A percentile compares a stretch with the other conserved stretches of the same genome.
Evolutionary conservation across 1,140 invertebrate genomes (phyloP).

Genomic region (Ooceraea biroi): DNA sequence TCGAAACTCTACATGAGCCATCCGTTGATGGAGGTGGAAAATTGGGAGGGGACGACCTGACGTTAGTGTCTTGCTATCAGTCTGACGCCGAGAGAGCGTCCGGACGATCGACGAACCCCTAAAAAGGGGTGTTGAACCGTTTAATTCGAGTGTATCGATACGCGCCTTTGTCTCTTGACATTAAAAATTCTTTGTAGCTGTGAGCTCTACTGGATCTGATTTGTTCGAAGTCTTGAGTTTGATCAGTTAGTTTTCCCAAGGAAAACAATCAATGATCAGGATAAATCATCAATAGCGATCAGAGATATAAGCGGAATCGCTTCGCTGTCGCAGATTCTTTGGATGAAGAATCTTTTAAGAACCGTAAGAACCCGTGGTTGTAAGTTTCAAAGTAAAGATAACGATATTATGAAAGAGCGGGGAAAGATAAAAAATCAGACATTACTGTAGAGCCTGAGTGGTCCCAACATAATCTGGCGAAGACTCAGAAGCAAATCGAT

Average conservation of each 20-base stretch:
- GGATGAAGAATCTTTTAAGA: background rate
- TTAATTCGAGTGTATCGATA: slow-evolving; percentile 19
- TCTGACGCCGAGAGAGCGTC: slow-evolving; percentile 74
- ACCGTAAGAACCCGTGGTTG: background rate
- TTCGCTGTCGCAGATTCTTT: background rate
- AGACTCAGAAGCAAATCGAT: background rate
- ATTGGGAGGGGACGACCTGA: slow-evolving; percentile 70
- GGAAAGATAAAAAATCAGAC: background rate
- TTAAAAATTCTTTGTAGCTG: background rate
- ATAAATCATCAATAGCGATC: background rate
- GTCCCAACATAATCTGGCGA: background rate
- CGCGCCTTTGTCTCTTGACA: background rate
- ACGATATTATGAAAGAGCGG: background rate
- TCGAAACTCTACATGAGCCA: slow-evolving; percentile 62
- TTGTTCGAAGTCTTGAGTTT: background rate
- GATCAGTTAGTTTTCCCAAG: background rate
- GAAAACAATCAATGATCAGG: background rate
- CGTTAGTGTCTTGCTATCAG: slow-evolving; percentile 75
- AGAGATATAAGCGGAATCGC: background rate
- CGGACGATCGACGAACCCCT: slow-evolving; percentile 67
- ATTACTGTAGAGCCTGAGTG: background rate
- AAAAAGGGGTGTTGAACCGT: slow-evolving; percentile 46
- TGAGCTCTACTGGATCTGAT: background rate
- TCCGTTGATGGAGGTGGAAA: slow-evolving; percentile 71
- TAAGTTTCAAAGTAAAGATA: slow-evolving; percentile 3